Conservation (phyloP, 2,797 vertebrate species). For the Rhynchotus rufescens region DNA sequence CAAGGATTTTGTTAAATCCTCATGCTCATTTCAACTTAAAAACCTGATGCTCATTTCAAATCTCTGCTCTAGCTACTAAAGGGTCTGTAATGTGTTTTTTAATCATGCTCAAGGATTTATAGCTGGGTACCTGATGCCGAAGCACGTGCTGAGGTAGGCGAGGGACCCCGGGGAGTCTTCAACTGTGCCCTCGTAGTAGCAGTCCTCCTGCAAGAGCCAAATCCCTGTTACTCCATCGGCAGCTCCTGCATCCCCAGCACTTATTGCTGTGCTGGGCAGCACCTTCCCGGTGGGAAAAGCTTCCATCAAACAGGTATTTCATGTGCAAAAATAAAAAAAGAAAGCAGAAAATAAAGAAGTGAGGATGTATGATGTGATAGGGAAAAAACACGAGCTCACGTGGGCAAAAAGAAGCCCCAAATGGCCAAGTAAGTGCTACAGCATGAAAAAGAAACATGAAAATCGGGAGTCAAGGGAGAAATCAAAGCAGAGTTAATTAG, state of each 20-base stretch:
- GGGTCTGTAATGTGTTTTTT: not conserved
- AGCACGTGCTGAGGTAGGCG: not conserved
- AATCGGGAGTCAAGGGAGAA: not conserved
- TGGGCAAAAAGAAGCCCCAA: not conserved
- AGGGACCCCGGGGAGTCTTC: not conserved
- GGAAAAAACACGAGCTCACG: not conserved
- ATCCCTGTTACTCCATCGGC: no score
- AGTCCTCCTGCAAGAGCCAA: not conserved
- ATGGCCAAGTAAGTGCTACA: not conserved
- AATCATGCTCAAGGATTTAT: not conserved
- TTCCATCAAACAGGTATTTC: not conserved
- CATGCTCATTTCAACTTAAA: no score
- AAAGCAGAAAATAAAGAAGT: no score
- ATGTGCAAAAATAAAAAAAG: not conserved
- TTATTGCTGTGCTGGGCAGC: no score
- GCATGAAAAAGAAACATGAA: not conserved
- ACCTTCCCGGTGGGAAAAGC: not conserved
- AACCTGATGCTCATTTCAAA: not conserved
- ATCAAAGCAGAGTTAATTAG: not conserved
- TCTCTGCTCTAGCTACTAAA: not conserved
- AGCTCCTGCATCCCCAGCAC: no score
- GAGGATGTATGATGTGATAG: not conserved
- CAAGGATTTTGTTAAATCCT: not conserved
- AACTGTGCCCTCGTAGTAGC: not conserved
- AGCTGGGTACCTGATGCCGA: not conserved